phyloP scores from a whole-genome alignment of 2,797 vertebrate genomes.

The Picus viridis region DNA sequence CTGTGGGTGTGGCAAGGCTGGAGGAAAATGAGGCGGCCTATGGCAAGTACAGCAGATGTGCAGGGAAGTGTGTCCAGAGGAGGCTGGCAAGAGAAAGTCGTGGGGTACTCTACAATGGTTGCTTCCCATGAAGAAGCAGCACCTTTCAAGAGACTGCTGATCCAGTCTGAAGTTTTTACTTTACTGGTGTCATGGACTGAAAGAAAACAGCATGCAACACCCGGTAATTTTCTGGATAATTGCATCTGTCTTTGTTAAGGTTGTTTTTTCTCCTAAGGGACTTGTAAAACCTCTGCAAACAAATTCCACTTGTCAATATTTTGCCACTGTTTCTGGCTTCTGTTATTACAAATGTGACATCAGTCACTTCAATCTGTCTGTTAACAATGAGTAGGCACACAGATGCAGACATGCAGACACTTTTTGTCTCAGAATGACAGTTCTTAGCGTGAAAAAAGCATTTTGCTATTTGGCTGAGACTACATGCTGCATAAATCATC shows the following conservation, averaged over 20 bases:
- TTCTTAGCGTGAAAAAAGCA: constrained; percentile 13
- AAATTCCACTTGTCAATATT: constrained; percentile 23
- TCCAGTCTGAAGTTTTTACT: neutral
- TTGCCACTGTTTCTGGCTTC: constrained; percentile 20
- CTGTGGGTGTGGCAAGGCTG: neutral
- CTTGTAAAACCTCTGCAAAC: constrained; percentile 4
- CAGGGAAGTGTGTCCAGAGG: neutral
- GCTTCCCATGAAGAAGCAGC: neutral
- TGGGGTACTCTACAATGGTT: rapidly evolving
- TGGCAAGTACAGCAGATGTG: neutral
- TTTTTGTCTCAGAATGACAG: neutral
- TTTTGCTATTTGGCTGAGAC: neutral
- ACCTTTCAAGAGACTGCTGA: neutral
- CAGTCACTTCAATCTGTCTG: neutral
- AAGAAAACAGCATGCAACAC: neutral
- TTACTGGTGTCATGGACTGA: neutral
- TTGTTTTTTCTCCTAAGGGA: neutral
- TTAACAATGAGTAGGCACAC: neutral
- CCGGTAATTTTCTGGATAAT: neutral
- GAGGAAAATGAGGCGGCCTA: neutral
- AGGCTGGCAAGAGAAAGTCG: neutral
- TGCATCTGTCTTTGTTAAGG: neutral
- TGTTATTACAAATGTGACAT: constrained; percentile 25
- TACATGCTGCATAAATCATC: neutral
- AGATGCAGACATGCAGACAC: neutral